Conservation (phyloP, 2,113 vertebrate species). For the Crotalus viridis region DNA sequence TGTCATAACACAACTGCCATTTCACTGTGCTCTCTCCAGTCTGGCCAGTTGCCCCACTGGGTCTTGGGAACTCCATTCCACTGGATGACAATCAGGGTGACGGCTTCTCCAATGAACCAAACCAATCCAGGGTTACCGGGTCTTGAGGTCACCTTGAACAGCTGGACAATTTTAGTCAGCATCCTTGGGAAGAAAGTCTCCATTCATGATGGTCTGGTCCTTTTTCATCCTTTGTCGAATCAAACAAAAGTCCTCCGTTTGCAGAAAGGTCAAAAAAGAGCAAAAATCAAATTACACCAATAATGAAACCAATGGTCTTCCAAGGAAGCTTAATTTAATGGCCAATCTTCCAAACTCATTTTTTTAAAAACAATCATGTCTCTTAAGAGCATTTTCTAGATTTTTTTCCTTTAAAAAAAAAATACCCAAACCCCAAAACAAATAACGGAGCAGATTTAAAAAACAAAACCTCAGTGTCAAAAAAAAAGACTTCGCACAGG, state of each 20-base stretch:
- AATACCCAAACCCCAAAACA: not conserved
- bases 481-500: not conserved
- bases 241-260: not conserved
- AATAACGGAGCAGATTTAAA: not conserved
- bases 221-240: fast-evolving
- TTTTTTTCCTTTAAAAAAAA: not conserved
- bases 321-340: not conserved
- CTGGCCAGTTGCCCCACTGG: not conserved
- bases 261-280: not conserved
- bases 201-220: not conserved
- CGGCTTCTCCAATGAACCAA: not conserved
- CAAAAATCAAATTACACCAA: not conserved
- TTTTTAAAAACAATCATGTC: not conserved
- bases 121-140: fast-evolving
- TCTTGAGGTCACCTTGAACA: not conserved
- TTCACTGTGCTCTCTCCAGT: constrained; percentile 68
- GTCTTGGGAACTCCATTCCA: constrained; percentile 47
- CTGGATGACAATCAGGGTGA: not conserved
- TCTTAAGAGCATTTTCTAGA: not conserved
- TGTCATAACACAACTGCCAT: constrained; percentile 90
- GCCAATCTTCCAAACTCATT: not conserved
- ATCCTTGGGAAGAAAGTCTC: not conserved
- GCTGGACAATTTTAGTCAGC: not conserved
- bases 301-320: not conserved
- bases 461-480: not conserved